Conservation (phyloP, 2,888 invertebrate species). For the Isoperla grammatica region DNA sequence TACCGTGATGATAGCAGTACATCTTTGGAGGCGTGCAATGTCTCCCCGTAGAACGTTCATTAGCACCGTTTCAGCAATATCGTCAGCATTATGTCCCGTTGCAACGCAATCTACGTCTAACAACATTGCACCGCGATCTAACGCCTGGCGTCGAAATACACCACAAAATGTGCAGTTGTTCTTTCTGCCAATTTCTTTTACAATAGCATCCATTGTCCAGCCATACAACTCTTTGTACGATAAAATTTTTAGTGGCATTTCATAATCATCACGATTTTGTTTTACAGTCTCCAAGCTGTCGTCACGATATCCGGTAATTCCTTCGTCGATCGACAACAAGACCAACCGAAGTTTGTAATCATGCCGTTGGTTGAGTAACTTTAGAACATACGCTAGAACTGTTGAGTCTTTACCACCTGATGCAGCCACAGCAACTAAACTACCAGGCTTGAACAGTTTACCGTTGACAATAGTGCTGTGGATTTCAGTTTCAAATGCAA, state of each 20-base stretch:
- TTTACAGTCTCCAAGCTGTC: slow-evolving; percentile 96
- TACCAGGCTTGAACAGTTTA: slow-evolving; percentile 73
- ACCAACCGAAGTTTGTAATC: slow-evolving; percentile 85
- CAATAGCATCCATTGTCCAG: slow-evolving; percentile 99
- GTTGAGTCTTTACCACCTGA: slow-evolving; percentile 97
- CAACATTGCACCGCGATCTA: slow-evolving; percentile 89
- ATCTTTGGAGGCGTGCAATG: slow-evolving; percentile 85
- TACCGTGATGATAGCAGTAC: slow-evolving; percentile 86
- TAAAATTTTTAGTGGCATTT: slow-evolving; percentile 86
- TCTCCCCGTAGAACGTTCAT: slow-evolving; percentile 98
- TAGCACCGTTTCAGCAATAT: slow-evolving; percentile 96
- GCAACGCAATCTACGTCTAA: slow-evolving; percentile 89
- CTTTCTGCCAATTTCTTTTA: slow-evolving; percentile 70
- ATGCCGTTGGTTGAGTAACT: slow-evolving; percentile 83
- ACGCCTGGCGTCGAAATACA: slow-evolving; percentile 90
- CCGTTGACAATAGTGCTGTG: slow-evolving; percentile 83
- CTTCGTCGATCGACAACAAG: slow-evolving; percentile 95
- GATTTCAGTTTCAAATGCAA: slow-evolving; percentile 90
- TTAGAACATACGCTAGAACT: slow-evolving; percentile 89
- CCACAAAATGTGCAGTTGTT: slow-evolving; percentile 98
- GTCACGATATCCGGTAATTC: slow-evolving; percentile 92
- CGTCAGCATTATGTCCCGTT: slow-evolving; percentile 96
- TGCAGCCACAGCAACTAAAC: slow-evolving; percentile 89
- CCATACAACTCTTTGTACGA: slow-evolving; percentile 97
- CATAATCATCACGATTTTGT: slow-evolving; percentile 88